Percentiles rank a stretch among this genome's conserved stretches.
Conservation (phyloP, 2,888 invertebrate species). For the Plebejus argus region DNA sequence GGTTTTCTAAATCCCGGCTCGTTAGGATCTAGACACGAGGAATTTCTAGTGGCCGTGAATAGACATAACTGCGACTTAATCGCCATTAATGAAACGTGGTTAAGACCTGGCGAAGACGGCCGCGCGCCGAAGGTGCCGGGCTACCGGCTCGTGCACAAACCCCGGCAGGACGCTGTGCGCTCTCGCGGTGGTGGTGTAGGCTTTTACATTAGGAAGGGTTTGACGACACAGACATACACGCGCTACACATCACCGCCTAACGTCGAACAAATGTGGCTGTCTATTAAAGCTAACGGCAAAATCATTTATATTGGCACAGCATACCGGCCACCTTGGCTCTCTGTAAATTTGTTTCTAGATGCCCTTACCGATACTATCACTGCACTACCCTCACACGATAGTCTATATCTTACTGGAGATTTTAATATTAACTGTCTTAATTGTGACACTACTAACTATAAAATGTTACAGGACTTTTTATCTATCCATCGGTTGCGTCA, state of each 20-base stretch:
- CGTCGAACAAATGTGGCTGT: slow-evolving; percentile 42
- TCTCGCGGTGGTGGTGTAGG: slow-evolving; percentile 36
- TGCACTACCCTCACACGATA: background rate
- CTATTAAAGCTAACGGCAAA: slow-evolving; percentile 24
- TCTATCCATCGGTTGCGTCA: background rate
- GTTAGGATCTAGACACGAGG: slow-evolving; percentile 41
- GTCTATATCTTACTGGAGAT: background rate
- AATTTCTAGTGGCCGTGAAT: slow-evolving; percentile 39
- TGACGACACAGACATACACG: slow-evolving; percentile 3
- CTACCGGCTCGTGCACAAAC: slow-evolving; percentile 36
- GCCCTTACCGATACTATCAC: slow-evolving; percentile 20
- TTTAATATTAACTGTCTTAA: too few species aligned
- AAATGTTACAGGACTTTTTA: background rate
- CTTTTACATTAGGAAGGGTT: slow-evolving; percentile 32
- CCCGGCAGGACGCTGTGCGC: slow-evolving; percentile 28
- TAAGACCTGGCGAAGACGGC: slow-evolving; percentile 41
- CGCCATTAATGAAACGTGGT: slow-evolving; percentile 46
- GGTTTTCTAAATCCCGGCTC: slow-evolving; percentile 44
- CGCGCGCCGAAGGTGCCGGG: slow-evolving; percentile 42
- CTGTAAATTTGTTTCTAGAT: slow-evolving; percentile 1
- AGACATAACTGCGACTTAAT: slow-evolving; percentile 39
- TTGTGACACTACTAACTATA: too few species aligned
- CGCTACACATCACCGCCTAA: background rate
- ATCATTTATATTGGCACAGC: slow-evolving; percentile 35
- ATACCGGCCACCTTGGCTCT: slow-evolving; percentile 36